Conservation (phyloP, 92 coral and sea anemone genomes). For the Pocillopora grandis region DNA sequence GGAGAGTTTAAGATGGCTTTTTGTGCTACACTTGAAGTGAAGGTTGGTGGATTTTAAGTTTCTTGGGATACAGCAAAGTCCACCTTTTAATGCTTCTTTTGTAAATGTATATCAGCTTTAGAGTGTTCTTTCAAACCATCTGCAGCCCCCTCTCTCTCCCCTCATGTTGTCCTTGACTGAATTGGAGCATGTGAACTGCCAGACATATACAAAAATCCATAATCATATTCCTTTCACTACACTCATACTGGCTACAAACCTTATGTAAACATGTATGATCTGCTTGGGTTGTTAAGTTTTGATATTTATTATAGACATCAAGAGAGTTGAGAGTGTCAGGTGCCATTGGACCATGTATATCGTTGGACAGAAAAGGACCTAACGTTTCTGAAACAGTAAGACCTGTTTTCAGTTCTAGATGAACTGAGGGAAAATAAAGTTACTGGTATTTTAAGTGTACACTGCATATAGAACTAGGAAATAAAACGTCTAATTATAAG, state of each 20-base stretch:
- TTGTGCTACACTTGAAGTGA: constrained; percentile 93
- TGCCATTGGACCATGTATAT: constrained; percentile 94
- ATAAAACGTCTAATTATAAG: too few species aligned
- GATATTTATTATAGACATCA: constrained; percentile 64
- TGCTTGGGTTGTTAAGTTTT: too few species aligned
- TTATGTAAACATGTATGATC: too few species aligned
- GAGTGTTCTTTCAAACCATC: too few species aligned
- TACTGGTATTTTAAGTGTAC: not conserved
- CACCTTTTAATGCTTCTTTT: not conserved
- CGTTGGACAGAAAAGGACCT: constrained; percentile 98
- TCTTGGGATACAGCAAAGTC: not conserved
- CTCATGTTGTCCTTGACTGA: too few species aligned
- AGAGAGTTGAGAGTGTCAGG: constrained; percentile 93
- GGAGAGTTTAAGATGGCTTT: constrained; percentile 99
- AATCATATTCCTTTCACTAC: too few species aligned
- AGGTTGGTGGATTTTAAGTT: constrained; percentile 46
- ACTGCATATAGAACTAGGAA: too few species aligned
- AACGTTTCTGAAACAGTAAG: constrained; percentile 97
- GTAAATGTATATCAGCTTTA: too few species aligned
- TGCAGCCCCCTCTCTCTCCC: too few species aligned
- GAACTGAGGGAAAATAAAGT: not conserved
- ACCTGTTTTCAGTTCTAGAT: not conserved
- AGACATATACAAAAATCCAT: too few species aligned
- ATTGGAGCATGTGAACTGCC: too few species aligned
- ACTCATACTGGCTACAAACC: too few species aligned